Base-by-base conservation (phyloP, 2,888 invertebrate species). In the Diaprepes abbreviatus region DNA sequence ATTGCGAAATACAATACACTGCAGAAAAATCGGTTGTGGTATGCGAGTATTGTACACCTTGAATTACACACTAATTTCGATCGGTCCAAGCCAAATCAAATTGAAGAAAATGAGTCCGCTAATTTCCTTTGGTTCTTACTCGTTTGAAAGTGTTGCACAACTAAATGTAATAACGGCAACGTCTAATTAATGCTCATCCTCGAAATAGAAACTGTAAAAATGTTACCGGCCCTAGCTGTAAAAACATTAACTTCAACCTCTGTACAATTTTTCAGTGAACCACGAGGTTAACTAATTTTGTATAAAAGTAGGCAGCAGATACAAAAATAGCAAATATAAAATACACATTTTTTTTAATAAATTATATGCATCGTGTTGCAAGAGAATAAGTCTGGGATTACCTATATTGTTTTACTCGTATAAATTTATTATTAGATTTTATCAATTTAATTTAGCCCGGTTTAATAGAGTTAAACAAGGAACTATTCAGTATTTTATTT, bases 391-490 rank as follows among this genome's bases (percentile, higher is more conserved):
- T 45, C 45, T 45, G 21, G 21, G 45, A 45, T 45, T 45, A 4
- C 21, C n/a, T n/a, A n/a, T n/a, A 21, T 21, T 45, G 45, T 21
- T 19, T 43, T 45, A n/a, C 21, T 45, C n/a, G 45, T 21, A 45
- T 45, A 45, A 45, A 45, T 45, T 45, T 21, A 40, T 5, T 45
- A 45, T 21, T n/a, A 45, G 45, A 45, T 45, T n/a, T 19, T 45
- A 45, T 45, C 45, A 45, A 45, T 45, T 9, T 40, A 40, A 40
- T 45, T 21, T 10, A 45, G 45, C 21, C 21, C 14, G 12, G n/a
- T 12, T 45, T 45, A 45, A 45, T 21, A 5, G 40, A 45, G 19
- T 45, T 45, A 45, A 45, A 45, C n/a, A 21, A 45, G 45, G 24
- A 12, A 6, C n/a, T n/a, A n/a, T n/a, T n/a, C n/a, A n/a, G n/a